Evolutionary conservation across 2,888 invertebrate species (phyloP).

Genomic region (Papilio elwesi): DNA sequence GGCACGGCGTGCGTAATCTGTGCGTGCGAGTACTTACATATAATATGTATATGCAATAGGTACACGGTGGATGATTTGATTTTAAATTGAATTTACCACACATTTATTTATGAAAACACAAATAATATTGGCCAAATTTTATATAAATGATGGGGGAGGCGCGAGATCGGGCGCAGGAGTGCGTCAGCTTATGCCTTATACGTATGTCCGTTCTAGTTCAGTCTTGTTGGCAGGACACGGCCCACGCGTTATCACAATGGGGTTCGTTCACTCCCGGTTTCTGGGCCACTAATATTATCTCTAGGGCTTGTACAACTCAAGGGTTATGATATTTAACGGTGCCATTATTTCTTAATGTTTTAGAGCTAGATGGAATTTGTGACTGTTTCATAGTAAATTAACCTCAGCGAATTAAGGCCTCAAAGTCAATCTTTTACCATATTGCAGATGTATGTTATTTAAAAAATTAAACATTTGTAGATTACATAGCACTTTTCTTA

Average conservation of each 20-base stretch:
- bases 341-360: too few species aligned
- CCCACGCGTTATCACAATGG: slow-evolving; percentile 1
- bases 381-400: too few species aligned
- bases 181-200: background rate
- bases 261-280: slow-evolving; percentile 3
- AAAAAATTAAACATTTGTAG: too few species aligned
- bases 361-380: too few species aligned
- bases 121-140: too few species aligned
- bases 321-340: background rate
- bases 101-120: too few species aligned
- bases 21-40: background rate
- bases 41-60: background rate
- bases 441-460: too few species aligned
- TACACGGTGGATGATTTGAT: background rate
- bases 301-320: background rate
- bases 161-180: background rate
- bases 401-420: too few species aligned
- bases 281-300: background rate
- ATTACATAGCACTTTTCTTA: too few species aligned
- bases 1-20: background rate
- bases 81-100: too few species aligned
- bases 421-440: too few species aligned
- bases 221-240: background rate
- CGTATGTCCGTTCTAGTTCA: background rate
- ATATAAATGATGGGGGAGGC: too few species aligned